A percentile compares a stretch with the other conserved stretches of the same genome.
These are phyloP conservation scores for Aphrocallistes beatrix DNA, from an alignment of 37 sponge, comb jelly and placozoan species.

Conservation along the genomic window DNA sequence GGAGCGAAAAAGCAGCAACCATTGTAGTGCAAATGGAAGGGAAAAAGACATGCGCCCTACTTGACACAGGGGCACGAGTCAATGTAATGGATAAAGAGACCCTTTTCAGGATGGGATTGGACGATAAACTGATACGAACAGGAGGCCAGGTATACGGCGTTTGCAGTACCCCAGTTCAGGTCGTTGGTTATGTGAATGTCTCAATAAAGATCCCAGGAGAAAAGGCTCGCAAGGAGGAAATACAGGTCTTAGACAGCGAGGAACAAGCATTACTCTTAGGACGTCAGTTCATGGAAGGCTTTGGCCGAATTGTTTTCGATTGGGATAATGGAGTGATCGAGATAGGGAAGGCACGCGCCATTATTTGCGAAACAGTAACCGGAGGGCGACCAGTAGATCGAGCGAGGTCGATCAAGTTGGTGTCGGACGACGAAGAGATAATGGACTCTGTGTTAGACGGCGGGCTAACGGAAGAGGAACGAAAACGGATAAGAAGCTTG, in stretches of 20 bases:
- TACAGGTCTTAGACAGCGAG: neutral
- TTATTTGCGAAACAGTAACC: neutral
- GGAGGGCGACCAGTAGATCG: neutral
- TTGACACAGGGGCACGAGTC: neutral
- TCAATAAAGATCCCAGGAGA: neutral
- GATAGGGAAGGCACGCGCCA: neutral
- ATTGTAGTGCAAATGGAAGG: neutral
- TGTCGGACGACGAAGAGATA: neutral
- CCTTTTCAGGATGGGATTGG: neutral
- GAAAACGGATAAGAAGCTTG: too few relatives aligned
- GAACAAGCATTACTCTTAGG: neutral
- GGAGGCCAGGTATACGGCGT: constrained; percentile 1
- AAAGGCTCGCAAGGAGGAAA: neutral
- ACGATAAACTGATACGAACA: neutral
- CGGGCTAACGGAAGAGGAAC: too few relatives aligned
- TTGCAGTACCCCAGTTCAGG: neutral
- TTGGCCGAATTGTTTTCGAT: neutral
- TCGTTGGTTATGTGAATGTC: neutral
- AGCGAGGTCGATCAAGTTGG: neutral
- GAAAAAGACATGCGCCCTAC: neutral
- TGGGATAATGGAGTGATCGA: neutral
- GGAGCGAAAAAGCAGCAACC: neutral
- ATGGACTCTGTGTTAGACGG: too few relatives aligned
- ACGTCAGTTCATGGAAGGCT: neutral
- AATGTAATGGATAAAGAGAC: neutral